Conservation (phyloP, 1,140 invertebrate genomes). For the Diachasmimorpha longicaudata region DNA sequence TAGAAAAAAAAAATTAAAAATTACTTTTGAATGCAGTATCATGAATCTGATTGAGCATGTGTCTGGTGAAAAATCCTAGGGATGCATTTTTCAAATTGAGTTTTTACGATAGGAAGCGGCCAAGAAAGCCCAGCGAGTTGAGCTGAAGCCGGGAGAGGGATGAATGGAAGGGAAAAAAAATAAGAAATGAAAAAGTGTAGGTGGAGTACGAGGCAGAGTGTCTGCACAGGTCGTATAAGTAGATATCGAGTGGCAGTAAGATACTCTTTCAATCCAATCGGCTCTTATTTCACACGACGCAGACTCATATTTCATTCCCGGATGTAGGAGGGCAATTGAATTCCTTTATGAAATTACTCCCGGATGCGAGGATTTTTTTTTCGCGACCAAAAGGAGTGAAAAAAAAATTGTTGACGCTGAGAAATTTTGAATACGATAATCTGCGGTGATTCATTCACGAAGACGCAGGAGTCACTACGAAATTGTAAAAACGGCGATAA, state of each 20-base stretch:
- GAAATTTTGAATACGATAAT: constrained; percentile 51
- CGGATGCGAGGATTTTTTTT: not conserved
- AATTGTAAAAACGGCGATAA: no score
- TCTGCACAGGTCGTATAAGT: constrained; percentile 39
- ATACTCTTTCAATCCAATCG: constrained; percentile 55
- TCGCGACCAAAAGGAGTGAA: not conserved
- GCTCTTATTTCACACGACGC: constrained; percentile 50
- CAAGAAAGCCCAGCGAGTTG: not conserved
- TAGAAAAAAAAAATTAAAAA: not conserved
- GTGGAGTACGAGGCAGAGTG: constrained; percentile 7
- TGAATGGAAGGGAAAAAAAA: not conserved
- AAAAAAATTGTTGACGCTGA: constrained; percentile 36
- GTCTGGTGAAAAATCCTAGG: not conserved
- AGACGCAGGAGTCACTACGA: not conserved
- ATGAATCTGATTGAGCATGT: not conserved
- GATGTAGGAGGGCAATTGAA: constrained; percentile 50
- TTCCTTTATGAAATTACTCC: constrained; percentile 53
- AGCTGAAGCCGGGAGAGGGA: not conserved
- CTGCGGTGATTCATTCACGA: constrained; percentile 42
- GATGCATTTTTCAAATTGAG: constrained; percentile 5
- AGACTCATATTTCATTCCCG: constrained; percentile 53
- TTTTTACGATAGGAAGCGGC: constrained; percentile 2
- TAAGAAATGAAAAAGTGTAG: not conserved
- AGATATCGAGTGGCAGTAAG: constrained; percentile 47
- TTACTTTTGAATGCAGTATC: not conserved